Evolutionary conservation across 2,113 vertebrate genomes (phyloP).

Genomic region (Zootoca vivipara): DNA sequence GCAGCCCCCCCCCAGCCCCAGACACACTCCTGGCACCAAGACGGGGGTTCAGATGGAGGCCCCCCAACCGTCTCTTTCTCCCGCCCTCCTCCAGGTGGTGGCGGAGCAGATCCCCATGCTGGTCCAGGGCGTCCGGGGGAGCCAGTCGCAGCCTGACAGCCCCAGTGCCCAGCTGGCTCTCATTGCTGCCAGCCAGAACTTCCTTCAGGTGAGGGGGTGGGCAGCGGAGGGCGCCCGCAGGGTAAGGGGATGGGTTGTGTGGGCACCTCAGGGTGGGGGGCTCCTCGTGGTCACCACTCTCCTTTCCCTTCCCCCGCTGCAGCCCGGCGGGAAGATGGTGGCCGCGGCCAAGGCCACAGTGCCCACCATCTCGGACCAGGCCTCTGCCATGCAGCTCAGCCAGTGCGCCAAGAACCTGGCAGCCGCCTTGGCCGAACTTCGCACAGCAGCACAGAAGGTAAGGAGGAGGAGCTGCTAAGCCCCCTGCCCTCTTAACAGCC

Average conservation of each 20-base stretch:
- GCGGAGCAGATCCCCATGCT: conserved; percentile 96
- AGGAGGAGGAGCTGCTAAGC: neutral
- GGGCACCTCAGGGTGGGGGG: accelerated
- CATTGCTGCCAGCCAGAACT: conserved; percentile 95
- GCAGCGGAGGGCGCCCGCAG: neutral
- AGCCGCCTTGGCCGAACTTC: conserved; percentile 89
- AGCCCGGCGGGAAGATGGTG: conserved; percentile 97
- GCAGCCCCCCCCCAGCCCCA: too few relatives aligned
- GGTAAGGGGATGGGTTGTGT: neutral
- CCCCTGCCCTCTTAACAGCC: too few relatives aligned
- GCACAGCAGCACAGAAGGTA: conserved; percentile 94
- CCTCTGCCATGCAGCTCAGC: conserved; percentile 97
- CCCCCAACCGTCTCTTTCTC: too few relatives aligned
- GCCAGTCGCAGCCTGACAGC: conserved; percentile 94
- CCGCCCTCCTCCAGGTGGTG: conserved; percentile 77
- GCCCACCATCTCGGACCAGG: conserved; percentile 92
- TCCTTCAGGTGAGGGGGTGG: conserved; percentile 85
- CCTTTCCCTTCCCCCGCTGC: neutral
- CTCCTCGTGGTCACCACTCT: neutral
- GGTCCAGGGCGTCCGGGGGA: conserved; percentile 94
- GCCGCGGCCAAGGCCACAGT: conserved; percentile 93
- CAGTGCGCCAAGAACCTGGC: conserved; percentile 97
- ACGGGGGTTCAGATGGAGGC: neutral
- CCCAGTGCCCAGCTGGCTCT: conserved; percentile 94
- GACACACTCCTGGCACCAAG: neutral